A percentile compares a stretch with the other conserved stretches of the same genome.
Evolutionary conservation across 1,140 invertebrate species (phyloP).

Genomic region (Drosophila auraria): DNA sequence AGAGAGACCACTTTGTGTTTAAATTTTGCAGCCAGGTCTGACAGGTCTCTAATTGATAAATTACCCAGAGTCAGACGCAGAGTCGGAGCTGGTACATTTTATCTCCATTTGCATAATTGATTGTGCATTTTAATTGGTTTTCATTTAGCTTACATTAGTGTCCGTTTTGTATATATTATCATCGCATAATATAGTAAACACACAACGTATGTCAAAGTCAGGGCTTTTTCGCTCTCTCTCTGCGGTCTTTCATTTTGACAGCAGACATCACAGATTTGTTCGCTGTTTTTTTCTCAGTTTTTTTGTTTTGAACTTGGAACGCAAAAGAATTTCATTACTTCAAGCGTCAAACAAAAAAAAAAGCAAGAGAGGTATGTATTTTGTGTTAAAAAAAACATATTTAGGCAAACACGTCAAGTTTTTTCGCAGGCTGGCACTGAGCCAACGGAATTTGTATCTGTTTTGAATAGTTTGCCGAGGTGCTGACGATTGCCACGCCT

Average conservation of each 20-base stretch:
- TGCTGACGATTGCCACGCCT: constrained; percentile 40
- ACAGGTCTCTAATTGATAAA: constrained; percentile 50
- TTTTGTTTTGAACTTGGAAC: constrained; percentile 62
- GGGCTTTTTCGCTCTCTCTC: constrained; percentile 11
- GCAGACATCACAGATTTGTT: constrained; percentile 35
- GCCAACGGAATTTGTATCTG: constrained; percentile 80
- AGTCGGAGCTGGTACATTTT: constrained; percentile 4
- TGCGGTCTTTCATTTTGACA: constrained; percentile 23
- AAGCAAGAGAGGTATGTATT: constrained; percentile 24
- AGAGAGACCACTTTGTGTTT: constrained; percentile 6
- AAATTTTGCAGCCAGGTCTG: constrained; percentile 15
- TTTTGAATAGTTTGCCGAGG: constrained; percentile 68
- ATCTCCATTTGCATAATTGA: constrained; percentile 60
- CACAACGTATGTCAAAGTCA: constrained; percentile 50
- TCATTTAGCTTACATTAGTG: constrained; percentile 29
- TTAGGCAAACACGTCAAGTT: constrained; percentile 76
- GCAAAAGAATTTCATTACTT: constrained; percentile 74
- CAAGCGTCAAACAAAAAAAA: constrained; percentile 60
- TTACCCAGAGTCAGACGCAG: constrained; percentile 16
- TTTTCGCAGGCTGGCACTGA: constrained; percentile 41
- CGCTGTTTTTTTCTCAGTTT: not conserved
- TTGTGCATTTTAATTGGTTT: constrained; percentile 46
- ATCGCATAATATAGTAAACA: constrained; percentile 5
- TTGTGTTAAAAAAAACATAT: constrained; percentile 69
- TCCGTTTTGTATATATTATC: constrained; percentile 30